These are phyloP conservation scores for Sinosuthora webbiana DNA, from an alignment of 2,113 vertebrate species.

Conservation along the genomic window DNA sequence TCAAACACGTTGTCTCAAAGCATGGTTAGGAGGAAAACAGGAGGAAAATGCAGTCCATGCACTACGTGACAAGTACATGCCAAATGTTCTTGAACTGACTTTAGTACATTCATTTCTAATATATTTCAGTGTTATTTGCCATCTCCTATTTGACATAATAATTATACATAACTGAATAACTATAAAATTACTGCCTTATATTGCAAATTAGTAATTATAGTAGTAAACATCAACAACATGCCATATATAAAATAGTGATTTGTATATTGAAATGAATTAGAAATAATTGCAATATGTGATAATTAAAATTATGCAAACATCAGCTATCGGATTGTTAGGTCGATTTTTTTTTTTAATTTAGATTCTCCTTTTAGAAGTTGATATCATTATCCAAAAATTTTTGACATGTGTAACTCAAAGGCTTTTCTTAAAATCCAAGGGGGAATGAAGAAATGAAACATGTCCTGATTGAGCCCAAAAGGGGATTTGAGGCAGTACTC, in stretches of 20 bases:
- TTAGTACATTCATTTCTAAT: conserved; percentile 66
- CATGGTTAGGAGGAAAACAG: background rate
- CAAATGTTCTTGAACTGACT: conserved; percentile 66
- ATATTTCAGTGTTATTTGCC: conserved; percentile 73
- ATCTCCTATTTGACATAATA: conserved; percentile 76
- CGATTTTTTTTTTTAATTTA: background rate
- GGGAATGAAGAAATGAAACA: background rate
- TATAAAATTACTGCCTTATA: conserved; percentile 78
- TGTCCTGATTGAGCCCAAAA: background rate
- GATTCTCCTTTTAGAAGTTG: background rate
- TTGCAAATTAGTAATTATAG: conserved; percentile 79
- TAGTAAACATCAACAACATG: conserved; percentile 79
- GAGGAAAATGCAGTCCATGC: conserved; percentile 29
- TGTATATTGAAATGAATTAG: conserved; percentile 75
- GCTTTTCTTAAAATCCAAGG: background rate
- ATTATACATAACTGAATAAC: conserved; percentile 77
- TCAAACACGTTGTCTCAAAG: background rate
- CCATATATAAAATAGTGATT: conserved; percentile 78
- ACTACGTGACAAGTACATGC: conserved; percentile 31
- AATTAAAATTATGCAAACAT: conserved; percentile 77
- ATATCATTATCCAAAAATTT: background rate
- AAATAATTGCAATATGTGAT: conserved; percentile 76
- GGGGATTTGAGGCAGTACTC: background rate
- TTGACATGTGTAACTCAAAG: background rate
- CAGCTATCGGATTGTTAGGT: conserved; percentile 37